Base-by-base conservation (phyloP, 2,888 invertebrate species). In the Sussaba pulchella region DNA sequence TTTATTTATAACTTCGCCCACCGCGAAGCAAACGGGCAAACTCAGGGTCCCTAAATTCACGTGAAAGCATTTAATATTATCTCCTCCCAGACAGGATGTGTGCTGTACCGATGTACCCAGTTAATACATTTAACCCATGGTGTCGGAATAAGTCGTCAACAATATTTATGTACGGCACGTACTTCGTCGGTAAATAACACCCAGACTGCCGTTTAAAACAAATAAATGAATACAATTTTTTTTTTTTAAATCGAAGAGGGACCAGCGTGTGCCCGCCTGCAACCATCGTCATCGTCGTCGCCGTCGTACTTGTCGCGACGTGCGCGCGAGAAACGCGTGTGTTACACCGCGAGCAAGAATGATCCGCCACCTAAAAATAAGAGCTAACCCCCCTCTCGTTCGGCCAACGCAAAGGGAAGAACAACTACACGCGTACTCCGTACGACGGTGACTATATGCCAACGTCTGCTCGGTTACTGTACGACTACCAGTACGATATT, bases 331-430 rank as follows among this genome's bases (percentile, higher is more conserved):
- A n/a, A 10, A 45, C 39, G 31, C 31, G 59, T 14, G 66, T 64
- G 74, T 41, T 66, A 70, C 64, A 39, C 41, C n/a, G n/a, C n/a
- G n/a, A n/a, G n/a, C n/a, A n/a, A n/a, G n/a, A 77, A 52, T 71
- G 63, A 77, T 81, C 72, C 36, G 76, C 63, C 59, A 77, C 77
- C 81, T 81, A 81, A 81, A 81, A 81, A 81, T 81, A 81, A 81
- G 69, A 77, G 69, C 64, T n/a, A 31, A 76, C 54, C 50, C 43
- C 63, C 67, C n/a, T n/a, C n/a, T 76, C 76, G 76, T 69, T 69
- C 76, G 69, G 73, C 81, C 81, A 77, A 77, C 73, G 81, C 73
- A 73, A 61, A 74, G 80, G 36, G 64, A 73, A n/a, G n/a, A n/a
- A 50, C 36, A 75, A 69, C 57, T 72, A 72, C 69, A 76, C 24